Evolutionary conservation across 2,113 vertebrate genomes (phyloP).

Genomic region (Aptenodytes patagonicus): DNA sequence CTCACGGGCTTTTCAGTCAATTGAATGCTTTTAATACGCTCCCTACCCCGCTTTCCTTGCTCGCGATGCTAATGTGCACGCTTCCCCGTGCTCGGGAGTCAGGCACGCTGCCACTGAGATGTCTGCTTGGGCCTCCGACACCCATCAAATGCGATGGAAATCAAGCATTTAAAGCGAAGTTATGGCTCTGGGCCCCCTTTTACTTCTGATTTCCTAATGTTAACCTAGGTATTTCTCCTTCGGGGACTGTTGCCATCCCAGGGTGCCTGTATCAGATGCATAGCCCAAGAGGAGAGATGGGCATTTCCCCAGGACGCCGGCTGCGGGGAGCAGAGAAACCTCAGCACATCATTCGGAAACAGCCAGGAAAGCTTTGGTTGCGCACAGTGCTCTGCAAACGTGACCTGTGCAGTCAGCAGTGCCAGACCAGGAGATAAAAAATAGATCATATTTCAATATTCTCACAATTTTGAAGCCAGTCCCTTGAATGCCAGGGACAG

Average conservation of each 20-base stretch:
- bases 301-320: fast-evolving
- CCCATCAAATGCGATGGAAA: background rate
- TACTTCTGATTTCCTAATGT: background rate
- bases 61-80: fast-evolving
- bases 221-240: background rate
- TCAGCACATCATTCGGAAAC: fast-evolving
- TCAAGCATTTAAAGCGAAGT: background rate
- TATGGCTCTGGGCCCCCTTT: background rate
- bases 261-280: background rate
- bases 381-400: fast-evolving
- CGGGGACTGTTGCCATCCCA: background rate
- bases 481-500: fast-evolving
- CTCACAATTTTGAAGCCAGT: background rate
- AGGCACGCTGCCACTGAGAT: background rate
- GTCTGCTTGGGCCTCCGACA: background rate
- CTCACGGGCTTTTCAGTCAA: background rate
- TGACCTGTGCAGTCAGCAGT: background rate
- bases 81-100: fast-evolving
- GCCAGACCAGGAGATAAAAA: background rate
- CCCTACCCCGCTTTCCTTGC: background rate
- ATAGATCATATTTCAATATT: background rate
- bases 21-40: background rate
- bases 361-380: background rate
- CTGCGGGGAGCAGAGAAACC: background rate
- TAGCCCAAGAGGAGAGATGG: background rate